Evolutionary conservation across 1,140 invertebrate genomes (phyloP), one percentile per base, ranked within the genome.

Genomic region (Tetragonula clypearis): DNA sequence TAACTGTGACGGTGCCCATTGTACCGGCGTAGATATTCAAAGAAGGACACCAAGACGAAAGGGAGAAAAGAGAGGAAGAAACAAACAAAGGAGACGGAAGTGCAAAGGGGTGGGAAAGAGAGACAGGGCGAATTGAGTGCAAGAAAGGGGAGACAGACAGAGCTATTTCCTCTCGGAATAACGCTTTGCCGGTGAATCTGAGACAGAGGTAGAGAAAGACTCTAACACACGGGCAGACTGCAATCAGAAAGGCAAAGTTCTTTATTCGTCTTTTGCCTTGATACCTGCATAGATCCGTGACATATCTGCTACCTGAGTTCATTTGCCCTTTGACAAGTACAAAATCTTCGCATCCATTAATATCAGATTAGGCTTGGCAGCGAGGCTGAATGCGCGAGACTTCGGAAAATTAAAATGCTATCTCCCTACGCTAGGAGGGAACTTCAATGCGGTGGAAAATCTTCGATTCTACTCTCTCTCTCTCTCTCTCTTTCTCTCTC

Each of bases 221-320:
- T 86, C 77, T 84, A 83, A 87, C 84, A 87, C 75, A 87, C 30
- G 60, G 74, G 72, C 65, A 26, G 62, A 53, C 73, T 68, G 53
- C 72, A 80, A 89, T 87, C 86, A 90, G 83, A 89, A 89, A 87
- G 88, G 78, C 87, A 85, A 49, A 85, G 77, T 73, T 74, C 77
- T 81, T n/a, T 80, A 62, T 60, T 78, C 66, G 41, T 58, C 71
- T 84, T 82, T 83, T 15, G 15, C 30, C 21, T 75, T 85, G 88
- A 86, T 82, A 79, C 49, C 58, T 19, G 49, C 75, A 60, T 65
- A 85, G 81, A 84, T 87, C 83, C 69, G 65, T 71, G 86, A 88
- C 80, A 84, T 79, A 82, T 80, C 79, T 79, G 69, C 78, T 79
- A n/a, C 23, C 55, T 75, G n/a, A 56, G 58, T 86, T 88, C 78